phyloP scores from a whole-genome alignment of 2,888 invertebrate genomes.

The Periphyllus acericola region DNA sequence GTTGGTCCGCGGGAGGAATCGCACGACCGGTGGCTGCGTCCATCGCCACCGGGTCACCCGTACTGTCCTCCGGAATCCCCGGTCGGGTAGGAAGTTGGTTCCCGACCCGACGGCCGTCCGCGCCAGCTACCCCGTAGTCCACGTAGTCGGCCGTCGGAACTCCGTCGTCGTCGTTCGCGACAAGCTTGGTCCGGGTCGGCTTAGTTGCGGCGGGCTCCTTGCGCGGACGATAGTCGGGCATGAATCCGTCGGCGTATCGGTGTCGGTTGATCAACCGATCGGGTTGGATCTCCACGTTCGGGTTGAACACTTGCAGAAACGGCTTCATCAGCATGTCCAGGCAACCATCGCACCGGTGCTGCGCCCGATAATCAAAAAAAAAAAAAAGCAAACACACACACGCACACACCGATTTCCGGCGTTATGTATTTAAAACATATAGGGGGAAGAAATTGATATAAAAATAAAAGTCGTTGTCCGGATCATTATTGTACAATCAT shows the following conservation, averaged over 20 bases:
- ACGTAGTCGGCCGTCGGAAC: slow-evolving; percentile 21
- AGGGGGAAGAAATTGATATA: no score
- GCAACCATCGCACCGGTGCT: slow-evolving; percentile 46
- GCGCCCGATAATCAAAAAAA: background rate
- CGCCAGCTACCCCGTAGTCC: background rate
- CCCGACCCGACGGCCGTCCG: background rate
- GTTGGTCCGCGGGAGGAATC: background rate
- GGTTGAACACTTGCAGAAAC: slow-evolving; percentile 43
- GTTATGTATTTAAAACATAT: no score
- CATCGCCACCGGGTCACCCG: no score
- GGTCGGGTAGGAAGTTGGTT: no score
- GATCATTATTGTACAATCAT: background rate
- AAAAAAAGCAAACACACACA: background rate
- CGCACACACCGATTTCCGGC: no score
- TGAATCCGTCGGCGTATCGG: slow-evolving; percentile 33
- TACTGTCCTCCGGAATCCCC: background rate
- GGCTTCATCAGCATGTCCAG: slow-evolving; percentile 41
- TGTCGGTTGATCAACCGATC: slow-evolving; percentile 16
- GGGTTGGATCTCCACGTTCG: slow-evolving; percentile 30
- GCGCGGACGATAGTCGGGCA: slow-evolving; percentile 31
- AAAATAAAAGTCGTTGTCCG: background rate
- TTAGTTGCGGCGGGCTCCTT: background rate
- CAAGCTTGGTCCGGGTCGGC: no score
- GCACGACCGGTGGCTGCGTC: accelerated
- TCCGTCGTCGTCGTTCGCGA: no score